Percentiles rank a stretch among this genome's conserved stretches.
Evolutionary conservation across 2,797 vertebrate species (phyloP).

Genomic region (Melanotaenia pygmaea): DNA sequence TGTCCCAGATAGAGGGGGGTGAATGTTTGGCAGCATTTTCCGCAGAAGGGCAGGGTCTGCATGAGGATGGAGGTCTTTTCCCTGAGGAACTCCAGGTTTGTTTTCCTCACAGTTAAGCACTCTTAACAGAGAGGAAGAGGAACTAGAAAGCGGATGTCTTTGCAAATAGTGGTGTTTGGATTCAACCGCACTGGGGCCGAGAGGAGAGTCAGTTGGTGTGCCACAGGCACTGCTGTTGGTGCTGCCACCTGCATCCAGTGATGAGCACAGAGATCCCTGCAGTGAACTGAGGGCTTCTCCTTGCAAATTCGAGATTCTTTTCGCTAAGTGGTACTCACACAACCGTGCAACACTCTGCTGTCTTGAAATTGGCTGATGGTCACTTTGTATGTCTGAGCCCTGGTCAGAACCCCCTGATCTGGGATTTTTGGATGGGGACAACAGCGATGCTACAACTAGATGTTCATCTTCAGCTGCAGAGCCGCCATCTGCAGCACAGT

Average conservation of each 20-base stretch:
- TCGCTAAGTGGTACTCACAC: conserved; percentile 93
- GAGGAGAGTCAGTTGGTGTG: conserved; percentile 89
- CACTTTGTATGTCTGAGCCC: conserved; percentile 82
- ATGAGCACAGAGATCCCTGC: conserved; percentile 93
- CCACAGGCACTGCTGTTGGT: conserved; percentile 88
- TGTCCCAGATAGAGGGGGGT: conserved; percentile 82
- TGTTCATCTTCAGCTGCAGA: conserved; percentile 81
- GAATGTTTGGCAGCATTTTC: conserved; percentile 91
- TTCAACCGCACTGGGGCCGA: conserved; percentile 80
- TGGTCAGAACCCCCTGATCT: conserved; percentile 76
- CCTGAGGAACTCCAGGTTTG: conserved; percentile 68
- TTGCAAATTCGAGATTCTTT: conserved; percentile 92
- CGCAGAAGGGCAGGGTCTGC: conserved; percentile 90
- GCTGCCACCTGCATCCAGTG: conserved; percentile 91
- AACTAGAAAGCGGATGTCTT: conserved; percentile 83
- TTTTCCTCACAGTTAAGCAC: conserved; percentile 73
- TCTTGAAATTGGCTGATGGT: conserved; percentile 85
- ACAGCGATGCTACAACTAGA: conserved; percentile 76
- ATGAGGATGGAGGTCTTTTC: conserved; percentile 91
- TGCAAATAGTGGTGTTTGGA: conserved; percentile 82
- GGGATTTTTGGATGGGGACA: conserved; percentile 85
- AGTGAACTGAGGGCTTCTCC: conserved; percentile 91
- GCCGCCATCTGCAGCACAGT: conserved; percentile 72
- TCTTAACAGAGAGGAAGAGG: conserved; percentile 78
- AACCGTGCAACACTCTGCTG: conserved; percentile 89